Evolutionary conservation across 2,888 invertebrate genomes (phyloP).

Genomic region (Troilus luridus): DNA sequence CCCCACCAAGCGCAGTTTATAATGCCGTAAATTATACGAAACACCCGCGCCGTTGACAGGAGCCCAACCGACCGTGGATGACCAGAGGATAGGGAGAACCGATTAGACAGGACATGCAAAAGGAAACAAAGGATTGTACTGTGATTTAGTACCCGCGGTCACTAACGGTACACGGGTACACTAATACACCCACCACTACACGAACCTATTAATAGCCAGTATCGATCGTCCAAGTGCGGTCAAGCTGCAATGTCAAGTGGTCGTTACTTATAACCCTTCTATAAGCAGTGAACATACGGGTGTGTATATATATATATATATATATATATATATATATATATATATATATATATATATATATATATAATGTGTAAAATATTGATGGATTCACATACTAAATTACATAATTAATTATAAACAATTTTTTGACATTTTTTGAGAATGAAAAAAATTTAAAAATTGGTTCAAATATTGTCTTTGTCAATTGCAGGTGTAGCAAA

Average conservation of each 20-base stretch:
- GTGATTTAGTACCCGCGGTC: slow-evolving; percentile 15
- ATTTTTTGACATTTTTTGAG: too few relatives aligned
- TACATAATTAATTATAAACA: too few relatives aligned
- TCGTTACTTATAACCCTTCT: neutral
- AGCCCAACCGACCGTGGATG: neutral
- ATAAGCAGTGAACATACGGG: neutral
- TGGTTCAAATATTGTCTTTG: too few relatives aligned
- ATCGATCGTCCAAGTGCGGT: neutral
- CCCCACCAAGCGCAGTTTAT: neutral
- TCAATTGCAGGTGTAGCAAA: neutral
- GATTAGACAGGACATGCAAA: neutral
- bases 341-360: too few relatives aligned
- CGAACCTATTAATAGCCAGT: neutral
- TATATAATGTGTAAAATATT: too few relatives aligned
- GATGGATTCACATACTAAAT: too few relatives aligned
- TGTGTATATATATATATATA: neutral
- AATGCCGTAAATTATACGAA: neutral
- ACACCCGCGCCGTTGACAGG: neutral
- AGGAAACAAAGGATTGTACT: neutral
- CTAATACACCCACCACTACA: neutral
- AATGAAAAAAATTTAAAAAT: too few relatives aligned
- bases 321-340: neutral
- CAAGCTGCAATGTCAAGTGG: slow-evolving; percentile 24
- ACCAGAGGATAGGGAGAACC: neutral
- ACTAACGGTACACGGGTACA: neutral